These are phyloP conservation scores for Octodonta nipae DNA, from an alignment of 2,888 invertebrate genomes.

Conservation along the genomic window DNA sequence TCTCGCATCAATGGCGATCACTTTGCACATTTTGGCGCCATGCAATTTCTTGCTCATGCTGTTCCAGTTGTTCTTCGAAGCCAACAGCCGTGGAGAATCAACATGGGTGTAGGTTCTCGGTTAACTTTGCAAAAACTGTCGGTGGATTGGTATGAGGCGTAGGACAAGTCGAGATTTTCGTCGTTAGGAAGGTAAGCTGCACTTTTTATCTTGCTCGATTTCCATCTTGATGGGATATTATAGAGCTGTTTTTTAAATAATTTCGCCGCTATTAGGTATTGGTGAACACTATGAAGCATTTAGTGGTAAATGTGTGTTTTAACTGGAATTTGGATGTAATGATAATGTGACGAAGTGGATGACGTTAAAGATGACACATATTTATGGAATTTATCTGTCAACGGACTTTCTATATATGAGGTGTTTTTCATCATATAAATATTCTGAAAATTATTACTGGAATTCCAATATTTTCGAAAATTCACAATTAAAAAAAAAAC, in stretches of 20 bases:
- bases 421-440: slow-evolving; percentile 26
- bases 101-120: slow-evolving; percentile 45
- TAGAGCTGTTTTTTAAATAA: no score
- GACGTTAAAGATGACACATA: neutral
- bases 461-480: no score
- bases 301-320: no score
- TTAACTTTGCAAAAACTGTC: slow-evolving; percentile 23
- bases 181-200: slow-evolving; percentile 6
- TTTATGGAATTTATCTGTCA: no score
- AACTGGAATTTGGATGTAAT: slow-evolving; percentile 13
- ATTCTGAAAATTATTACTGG: no score
- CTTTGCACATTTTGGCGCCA: slow-evolving; percentile 50
- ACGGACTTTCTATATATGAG: neutral
- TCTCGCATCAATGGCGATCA: slow-evolving; percentile 74
- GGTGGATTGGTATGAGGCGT: slow-evolving; percentile 50
- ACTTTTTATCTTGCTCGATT: no score
- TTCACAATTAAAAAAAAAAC: no score
- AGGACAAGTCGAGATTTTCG: slow-evolving; percentile 38
- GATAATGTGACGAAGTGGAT: neutral
- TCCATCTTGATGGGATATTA: no score
- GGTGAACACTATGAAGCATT: no score
- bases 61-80: slow-evolving; percentile 79
- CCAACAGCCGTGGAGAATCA: slow-evolving; percentile 82
- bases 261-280: no score
- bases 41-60: slow-evolving; percentile 49